Percentiles rank a stretch among this genome's conserved stretches.
phyloP scores from a whole-genome alignment of 2,113 vertebrate species.

The Eclectus roratus region DNA sequence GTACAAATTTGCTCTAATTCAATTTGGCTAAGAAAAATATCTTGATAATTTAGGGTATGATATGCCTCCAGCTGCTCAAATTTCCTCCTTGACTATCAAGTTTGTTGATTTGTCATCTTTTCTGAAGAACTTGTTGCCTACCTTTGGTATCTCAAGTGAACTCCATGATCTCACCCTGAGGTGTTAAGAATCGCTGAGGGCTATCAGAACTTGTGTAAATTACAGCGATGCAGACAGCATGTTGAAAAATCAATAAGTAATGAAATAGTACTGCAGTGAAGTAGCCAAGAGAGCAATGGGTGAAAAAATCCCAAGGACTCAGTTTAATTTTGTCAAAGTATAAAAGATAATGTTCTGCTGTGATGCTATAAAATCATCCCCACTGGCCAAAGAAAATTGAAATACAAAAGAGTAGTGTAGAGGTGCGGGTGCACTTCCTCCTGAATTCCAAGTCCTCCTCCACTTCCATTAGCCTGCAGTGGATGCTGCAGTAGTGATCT shows the following conservation, averaged over 20 bases:
- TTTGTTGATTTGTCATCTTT: conserved; percentile 68
- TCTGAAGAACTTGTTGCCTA: conserved; percentile 56
- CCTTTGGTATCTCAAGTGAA: conserved; percentile 65
- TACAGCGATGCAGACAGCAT: conserved; percentile 78
- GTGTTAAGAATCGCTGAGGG: conserved; percentile 80
- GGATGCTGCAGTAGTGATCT: background rate
- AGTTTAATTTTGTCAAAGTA: conserved; percentile 81
- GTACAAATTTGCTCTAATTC: background rate
- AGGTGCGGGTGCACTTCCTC: background rate
- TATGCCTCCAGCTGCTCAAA: background rate
- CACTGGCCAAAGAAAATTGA: conserved; percentile 67
- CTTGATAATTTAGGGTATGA: background rate
- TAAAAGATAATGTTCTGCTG: conserved; percentile 78
- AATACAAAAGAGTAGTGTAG: conserved; percentile 30
- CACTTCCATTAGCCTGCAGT: background rate
- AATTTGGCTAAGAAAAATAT: background rate
- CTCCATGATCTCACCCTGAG: conserved; percentile 73
- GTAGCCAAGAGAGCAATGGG: conserved; percentile 80
- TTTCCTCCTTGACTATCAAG: conserved; percentile 43
- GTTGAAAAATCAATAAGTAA: conserved; percentile 84
- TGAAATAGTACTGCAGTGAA: conserved; percentile 81
- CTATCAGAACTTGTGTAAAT: conserved; percentile 83
- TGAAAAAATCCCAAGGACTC: conserved; percentile 80
- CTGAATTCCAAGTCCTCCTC: background rate
- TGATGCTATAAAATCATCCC: conserved; percentile 71